phyloP scores from a whole-genome alignment of 2,113 vertebrate genomes.

The Gorsachius goisagi region DNA sequence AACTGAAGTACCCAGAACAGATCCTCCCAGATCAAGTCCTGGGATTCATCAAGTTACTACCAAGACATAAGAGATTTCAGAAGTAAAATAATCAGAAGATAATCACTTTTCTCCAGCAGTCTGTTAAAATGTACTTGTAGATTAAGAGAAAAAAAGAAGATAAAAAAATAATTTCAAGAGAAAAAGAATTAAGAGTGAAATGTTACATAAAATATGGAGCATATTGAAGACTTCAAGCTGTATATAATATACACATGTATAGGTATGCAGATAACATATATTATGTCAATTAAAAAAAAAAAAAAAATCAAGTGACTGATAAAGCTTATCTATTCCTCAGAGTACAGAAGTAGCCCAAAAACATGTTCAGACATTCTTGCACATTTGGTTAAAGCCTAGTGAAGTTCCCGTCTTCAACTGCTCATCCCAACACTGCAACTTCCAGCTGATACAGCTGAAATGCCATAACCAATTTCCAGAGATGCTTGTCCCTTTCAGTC shows the following conservation, averaged over 20 bases:
- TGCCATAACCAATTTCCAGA: neutral
- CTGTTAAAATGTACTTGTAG: neutral
- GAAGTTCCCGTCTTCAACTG: neutral
- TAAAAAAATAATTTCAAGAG: neutral
- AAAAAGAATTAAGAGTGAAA: neutral
- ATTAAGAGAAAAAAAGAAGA: neutral
- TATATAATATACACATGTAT: neutral
- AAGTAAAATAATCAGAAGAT: neutral
- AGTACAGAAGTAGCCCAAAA: neutral
- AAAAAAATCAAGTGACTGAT: neutral
- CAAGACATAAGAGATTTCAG: neutral
- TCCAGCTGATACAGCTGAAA: neutral
- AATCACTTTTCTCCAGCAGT: neutral
- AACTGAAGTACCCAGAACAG: neutral
- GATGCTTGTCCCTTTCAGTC: neutral
- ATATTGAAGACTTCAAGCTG: neutral
- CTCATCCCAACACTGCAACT: neutral
- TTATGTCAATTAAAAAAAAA: neutral
- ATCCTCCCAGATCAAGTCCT: neutral
- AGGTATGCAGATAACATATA: neutral
- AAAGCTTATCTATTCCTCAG: neutral
- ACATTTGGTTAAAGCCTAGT: neutral
- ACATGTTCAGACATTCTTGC: neutral
- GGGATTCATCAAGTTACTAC: neutral
- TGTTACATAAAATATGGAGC: neutral